These are phyloP conservation scores for Perithous albicinctus DNA, from an alignment of 2,888 invertebrate species.

Conservation along the genomic window DNA sequence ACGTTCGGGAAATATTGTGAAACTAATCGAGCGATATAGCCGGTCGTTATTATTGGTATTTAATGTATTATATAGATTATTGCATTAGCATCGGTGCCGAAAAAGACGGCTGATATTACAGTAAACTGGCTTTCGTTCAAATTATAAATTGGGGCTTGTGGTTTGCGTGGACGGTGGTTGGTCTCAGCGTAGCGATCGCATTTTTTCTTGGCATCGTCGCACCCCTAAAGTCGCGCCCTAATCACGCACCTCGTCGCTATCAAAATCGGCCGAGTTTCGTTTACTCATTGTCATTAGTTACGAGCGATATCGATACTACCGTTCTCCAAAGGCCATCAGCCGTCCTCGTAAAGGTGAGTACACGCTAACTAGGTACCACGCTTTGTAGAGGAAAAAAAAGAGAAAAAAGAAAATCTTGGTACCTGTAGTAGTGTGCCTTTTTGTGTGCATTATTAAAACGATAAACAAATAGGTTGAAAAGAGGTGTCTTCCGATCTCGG, in stretches of 20 bases:
- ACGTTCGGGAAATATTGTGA: not conserved
- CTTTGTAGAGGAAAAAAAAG: no score
- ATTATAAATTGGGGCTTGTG: conserved; percentile 80
- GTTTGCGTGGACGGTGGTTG: conserved; percentile 78
- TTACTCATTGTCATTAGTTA: conserved; percentile 66
- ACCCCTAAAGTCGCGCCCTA: conserved; percentile 74
- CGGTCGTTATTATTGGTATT: not conserved
- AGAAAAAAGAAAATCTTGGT: conserved; percentile 34
- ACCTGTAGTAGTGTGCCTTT: conserved; percentile 34
- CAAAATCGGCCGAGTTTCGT: conserved; percentile 63
- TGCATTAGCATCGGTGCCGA: conserved; percentile 16
- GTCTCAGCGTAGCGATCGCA: conserved; percentile 76
- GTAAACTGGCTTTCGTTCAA: conserved; percentile 81
- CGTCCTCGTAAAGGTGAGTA: conserved; percentile 76
- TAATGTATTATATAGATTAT: conserved; percentile 8
- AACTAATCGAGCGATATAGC: not conserved
- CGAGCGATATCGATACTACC: conserved; percentile 48
- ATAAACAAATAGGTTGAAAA: not conserved
- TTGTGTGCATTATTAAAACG: conserved; percentile 12
- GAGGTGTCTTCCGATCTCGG: no score
- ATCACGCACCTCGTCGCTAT: conserved; percentile 63
- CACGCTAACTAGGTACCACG: conserved; percentile 31
- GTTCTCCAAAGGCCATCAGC: conserved; percentile 68
- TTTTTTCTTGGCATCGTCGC: conserved; percentile 79
- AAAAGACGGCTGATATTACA: conserved; percentile 20